Evolutionary conservation across 2,888 invertebrate genomes (phyloP), one percentile per base, ranked within the genome.

Genomic region (Hoplodrina ambigua): DNA sequence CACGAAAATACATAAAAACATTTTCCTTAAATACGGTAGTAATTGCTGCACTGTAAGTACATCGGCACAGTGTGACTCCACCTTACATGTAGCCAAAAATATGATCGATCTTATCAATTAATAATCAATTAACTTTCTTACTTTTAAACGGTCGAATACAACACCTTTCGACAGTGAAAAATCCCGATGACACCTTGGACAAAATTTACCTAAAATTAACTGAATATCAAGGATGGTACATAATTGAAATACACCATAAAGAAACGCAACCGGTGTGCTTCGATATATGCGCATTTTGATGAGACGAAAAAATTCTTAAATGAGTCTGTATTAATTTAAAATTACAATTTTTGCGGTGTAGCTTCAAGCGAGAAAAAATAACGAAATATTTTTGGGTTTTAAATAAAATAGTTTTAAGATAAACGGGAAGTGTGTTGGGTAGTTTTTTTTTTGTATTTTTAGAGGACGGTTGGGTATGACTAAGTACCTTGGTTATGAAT

Each of bases 141-240:
- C 53, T 74, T 82, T 69, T 81, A 80, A 78, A 74, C 74, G 79
- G 53, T 68, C 19, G 66, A 52, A 53, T 59, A 66, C 78, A 72
- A 84, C 83, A 82, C 83, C 71, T 78, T 80, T 84, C 85, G 75
- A 78, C 85, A 75, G 50, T 83, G 86, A 87, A 84, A 89, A 87
- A 89, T 89, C 80, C 72, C 66, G 67, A 80, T 81, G 82, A 88
- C 88, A 88, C 88, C 88, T 87, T 87, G 84, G 69, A 69, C 81
- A 89, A 91, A 90, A 91, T 91, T 90, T 87, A 84, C 88, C 87
- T 89, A 90, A 92, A 92, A 92, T 91, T 91, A 87, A 86, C 91
- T 88, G 81, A 90, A 89, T 88, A 89, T 83, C 91, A 92, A 92
- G 92, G 92, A 89, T 91, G 83, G 75, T 63, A 82, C 80, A 86